Base-by-base conservation (phyloP, 1,140 invertebrate species). In the Rhizoglyphus robini region DNA sequence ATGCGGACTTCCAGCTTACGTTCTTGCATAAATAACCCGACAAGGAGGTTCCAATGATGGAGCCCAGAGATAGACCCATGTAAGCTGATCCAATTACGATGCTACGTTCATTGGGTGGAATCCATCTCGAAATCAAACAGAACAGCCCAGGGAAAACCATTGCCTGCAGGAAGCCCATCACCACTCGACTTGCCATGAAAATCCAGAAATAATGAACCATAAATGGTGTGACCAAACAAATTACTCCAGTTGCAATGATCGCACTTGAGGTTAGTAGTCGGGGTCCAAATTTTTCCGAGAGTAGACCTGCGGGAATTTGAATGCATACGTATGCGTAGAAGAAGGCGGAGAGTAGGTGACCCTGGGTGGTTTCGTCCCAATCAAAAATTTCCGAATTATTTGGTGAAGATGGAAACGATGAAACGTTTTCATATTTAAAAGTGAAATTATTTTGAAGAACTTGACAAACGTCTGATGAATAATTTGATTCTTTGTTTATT, bases 261-360 rank as follows among this genome's bases (percentile, higher is more conserved):
- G 67, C 67, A 8, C 18, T 38, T 15, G 30, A 84, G 81, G 90
- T 87, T 20, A 68, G 20, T 27, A 25, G 49, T 77, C 90, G 90
- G 1, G 86, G 87, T 4, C 87, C 88, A 70, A 85, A 81, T 31
- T 83, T 73, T 76, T 90, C 88, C 0, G 87, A 83, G 58, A 90
- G 75, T 63, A 85, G 79, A 0, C 85, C 88, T 38, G 87, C 87
- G 0, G 90, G 88, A 54, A 92, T 78, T 76, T 93, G 85, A 0
- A 86, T 86, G 0, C 88, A 75, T 51, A 89, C 80, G 71, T 90
- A 91, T 3, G 88, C 88, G 83, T 85, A 88, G 74, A 90, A 91
- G 73, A 91, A 92, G 18, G 86, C 83, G 30, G 84, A 85, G 48
- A 91, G 77, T 68, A 92, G 86, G 65, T 88, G 20, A 29, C 65